Percentiles rank a stretch among this genome's conserved stretches.
Conservation (phyloP, 2,113 vertebrate genomes). For the Melanotaenia duboulayi region DNA sequence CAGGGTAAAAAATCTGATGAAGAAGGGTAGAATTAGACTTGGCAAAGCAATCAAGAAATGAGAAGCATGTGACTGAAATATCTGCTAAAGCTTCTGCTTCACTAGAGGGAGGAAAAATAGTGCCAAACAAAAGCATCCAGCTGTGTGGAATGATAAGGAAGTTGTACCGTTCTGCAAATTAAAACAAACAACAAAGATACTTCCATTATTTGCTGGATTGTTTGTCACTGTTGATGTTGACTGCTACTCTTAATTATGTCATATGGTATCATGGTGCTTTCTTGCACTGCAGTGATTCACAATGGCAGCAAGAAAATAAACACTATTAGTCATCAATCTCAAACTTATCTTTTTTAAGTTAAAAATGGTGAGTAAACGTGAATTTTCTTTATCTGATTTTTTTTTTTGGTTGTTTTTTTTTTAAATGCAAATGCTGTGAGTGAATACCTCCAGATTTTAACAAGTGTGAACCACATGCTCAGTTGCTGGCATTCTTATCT, state of each 20-base stretch:
- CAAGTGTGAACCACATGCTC: no score
- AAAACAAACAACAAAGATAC: conserved; percentile 1
- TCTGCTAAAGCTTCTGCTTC: conserved; percentile 11
- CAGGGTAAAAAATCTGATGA: neutral
- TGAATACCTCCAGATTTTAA: no score
- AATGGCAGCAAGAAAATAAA: neutral
- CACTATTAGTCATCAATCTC: no score
- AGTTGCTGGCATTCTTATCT: no score
- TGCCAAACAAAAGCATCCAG: conserved; percentile 8
- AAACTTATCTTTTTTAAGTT: no score
- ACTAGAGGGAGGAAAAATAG: neutral
- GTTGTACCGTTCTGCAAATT: conserved; percentile 1
- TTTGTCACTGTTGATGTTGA: neutral
- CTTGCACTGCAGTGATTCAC: neutral
- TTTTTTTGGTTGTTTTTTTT: no score
- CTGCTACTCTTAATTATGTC: neutral
- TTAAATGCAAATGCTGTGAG: no score
- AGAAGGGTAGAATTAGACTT: conserved; percentile 1
- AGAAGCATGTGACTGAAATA: conserved; percentile 21
- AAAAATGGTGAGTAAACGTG: no score
- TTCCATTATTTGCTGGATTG: neutral
- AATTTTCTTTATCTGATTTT: no score
- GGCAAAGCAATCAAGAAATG: conserved; percentile 8
- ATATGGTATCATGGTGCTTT: neutral
- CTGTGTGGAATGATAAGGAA: conserved; percentile 1